Conservation (phyloP, 1,140 invertebrate genomes). For the Neotoxoptera formosana region DNA sequence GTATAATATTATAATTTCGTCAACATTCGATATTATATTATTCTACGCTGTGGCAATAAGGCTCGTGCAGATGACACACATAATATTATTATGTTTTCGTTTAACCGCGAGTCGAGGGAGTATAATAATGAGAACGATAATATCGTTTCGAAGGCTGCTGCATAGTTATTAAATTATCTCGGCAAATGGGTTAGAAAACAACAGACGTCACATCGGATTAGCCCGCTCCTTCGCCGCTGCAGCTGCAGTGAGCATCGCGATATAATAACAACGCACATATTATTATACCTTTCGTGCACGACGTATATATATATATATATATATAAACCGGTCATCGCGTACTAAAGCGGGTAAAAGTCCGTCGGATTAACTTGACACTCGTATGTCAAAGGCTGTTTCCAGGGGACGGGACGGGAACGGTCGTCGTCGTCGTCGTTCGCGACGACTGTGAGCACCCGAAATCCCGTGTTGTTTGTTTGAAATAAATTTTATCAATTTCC, state of each 20-base stretch:
- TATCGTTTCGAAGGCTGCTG: neutral
- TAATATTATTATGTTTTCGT: neutral
- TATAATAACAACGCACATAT: neutral
- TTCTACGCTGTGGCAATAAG: neutral
- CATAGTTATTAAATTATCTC: neutral
- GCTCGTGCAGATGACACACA: neutral
- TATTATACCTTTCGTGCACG: neutral
- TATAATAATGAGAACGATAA: neutral
- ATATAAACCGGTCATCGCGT: neutral
- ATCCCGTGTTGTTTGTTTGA: neutral
- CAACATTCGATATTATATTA: neutral
- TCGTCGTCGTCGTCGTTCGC: neutral
- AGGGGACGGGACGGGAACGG: neutral
- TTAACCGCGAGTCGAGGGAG: neutral
- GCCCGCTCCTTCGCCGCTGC: neutral
- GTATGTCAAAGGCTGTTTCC: neutral
- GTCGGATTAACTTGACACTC: conserved; percentile 1
- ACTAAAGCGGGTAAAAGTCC: neutral
- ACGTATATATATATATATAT: neutral
- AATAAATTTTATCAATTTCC: conserved; percentile 32
- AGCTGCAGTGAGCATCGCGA: neutral
- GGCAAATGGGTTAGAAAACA: neutral
- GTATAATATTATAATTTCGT: neutral
- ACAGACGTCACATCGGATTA: neutral
- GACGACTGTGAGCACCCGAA: neutral